A percentile compares a stretch with the other conserved stretches of the same genome.
phyloP scores from a whole-genome alignment of 2,888 invertebrate genomes.

The Ligdia adustata region DNA sequence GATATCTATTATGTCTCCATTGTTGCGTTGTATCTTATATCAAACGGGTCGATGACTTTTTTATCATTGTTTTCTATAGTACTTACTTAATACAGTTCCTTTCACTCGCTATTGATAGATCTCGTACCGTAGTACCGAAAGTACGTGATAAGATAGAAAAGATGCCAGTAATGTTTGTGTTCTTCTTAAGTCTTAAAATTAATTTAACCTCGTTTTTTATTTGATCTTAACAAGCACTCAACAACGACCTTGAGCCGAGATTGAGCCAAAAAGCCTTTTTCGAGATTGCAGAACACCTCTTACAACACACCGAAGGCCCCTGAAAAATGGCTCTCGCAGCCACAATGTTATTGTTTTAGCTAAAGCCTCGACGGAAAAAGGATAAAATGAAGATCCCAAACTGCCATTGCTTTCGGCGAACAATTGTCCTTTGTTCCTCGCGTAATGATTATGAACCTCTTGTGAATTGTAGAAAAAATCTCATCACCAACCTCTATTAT shows the following conservation, averaged over 20 bases:
- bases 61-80: too few relatives aligned
- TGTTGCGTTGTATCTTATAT: too few relatives aligned
- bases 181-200: too few relatives aligned
- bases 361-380: slow-evolving; percentile 22
- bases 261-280: slow-evolving; percentile 1
- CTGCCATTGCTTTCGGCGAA: slow-evolving; percentile 17
- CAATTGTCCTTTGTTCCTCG: slow-evolving; percentile 23
- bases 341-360: slow-evolving; percentile 25
- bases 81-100: too few relatives aligned
- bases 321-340: slow-evolving; percentile 12
- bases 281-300: slow-evolving; percentile 1
- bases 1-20: too few relatives aligned
- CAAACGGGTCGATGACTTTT: too few relatives aligned
- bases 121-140: too few relatives aligned
- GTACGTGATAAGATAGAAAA: too few relatives aligned
- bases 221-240: neutral
- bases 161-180: too few relatives aligned
- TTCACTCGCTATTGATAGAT: too few relatives aligned
- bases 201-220: neutral
- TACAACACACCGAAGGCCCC: slow-evolving; percentile 5
- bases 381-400: slow-evolving; percentile 23
- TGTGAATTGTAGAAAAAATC: slow-evolving; percentile 22
- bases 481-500: slow-evolving; percentile 16
- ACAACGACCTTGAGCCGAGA: neutral
- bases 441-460: slow-evolving; percentile 26